Conservation (phyloP, 2,797 vertebrate species). For the Centropyge bicolor region DNA sequence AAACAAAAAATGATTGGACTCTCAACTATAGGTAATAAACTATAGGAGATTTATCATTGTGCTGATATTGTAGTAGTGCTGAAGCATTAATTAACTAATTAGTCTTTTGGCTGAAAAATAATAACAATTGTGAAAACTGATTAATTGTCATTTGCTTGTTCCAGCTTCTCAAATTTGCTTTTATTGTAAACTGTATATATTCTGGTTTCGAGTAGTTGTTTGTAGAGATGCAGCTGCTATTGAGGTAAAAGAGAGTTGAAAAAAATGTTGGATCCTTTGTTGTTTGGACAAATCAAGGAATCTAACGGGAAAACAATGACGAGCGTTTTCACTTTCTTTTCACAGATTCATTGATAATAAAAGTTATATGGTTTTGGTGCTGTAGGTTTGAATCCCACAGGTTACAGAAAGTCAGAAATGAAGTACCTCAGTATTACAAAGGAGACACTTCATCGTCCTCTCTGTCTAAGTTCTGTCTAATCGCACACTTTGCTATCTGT, state of each 20-base stretch:
- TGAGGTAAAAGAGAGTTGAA: neutral
- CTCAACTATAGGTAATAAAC: neutral
- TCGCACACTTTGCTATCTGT: slow-evolving; percentile 60
- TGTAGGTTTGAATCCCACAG: neutral
- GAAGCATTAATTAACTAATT: neutral
- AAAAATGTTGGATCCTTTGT: neutral
- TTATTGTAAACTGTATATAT: neutral
- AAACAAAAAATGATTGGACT: neutral
- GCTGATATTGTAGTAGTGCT: neutral
- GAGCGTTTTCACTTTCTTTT: neutral
- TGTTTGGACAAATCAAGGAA: neutral
- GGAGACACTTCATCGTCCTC: neutral
- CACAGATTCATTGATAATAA: neutral
- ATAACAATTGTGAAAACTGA: too few species aligned
- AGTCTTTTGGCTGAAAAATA: neutral
- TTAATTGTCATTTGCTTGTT: neutral
- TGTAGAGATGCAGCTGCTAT: neutral
- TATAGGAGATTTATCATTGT: neutral
- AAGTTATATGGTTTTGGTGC: neutral
- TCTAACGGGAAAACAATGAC: neutral
- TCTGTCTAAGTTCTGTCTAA: slow-evolving; percentile 50
- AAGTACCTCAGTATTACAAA: neutral
- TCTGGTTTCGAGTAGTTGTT: neutral
- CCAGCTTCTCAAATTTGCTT: neutral
- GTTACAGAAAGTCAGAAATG: neutral